A percentile compares a stretch with the other conserved stretches of the same genome.
phyloP scores from a whole-genome alignment of 2,797 vertebrate species.

The Echeneis naucrates region DNA sequence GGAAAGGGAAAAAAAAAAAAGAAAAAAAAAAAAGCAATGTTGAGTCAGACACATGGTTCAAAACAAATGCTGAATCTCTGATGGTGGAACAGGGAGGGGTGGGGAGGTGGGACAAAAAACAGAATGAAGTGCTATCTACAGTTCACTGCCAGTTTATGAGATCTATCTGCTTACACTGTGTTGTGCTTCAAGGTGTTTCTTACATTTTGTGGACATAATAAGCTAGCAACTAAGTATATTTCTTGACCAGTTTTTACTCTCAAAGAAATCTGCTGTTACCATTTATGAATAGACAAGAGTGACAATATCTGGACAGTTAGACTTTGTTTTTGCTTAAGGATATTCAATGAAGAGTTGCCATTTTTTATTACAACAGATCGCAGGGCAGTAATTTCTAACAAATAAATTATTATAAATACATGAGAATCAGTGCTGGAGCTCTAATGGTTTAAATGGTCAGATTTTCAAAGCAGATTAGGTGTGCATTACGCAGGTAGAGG shows the following conservation, averaged over 20 bases:
- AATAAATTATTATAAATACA: background rate
- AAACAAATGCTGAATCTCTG: constrained; percentile 5
- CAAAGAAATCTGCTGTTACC: background rate
- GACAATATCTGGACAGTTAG: background rate
- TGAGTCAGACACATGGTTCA: constrained; percentile 69
- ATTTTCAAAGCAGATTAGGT: constrained; percentile 21
- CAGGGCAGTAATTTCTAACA: background rate
- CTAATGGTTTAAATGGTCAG: too few relatives aligned
- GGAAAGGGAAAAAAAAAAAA: too few relatives aligned
- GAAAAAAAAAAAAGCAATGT: constrained; percentile 81
- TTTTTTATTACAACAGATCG: background rate
- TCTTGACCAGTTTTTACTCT: background rate
- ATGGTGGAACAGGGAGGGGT: background rate
- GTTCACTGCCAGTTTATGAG: background rate
- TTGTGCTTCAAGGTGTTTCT: background rate
- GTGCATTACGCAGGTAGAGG: constrained; percentile 10
- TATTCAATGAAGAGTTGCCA: too few relatives aligned
- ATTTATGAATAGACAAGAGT: background rate
- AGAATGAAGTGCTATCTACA: background rate
- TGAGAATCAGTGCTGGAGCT: background rate
- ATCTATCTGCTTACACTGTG: background rate
- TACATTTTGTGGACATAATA: background rate
- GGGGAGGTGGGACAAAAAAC: background rate
- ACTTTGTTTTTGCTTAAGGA: too few relatives aligned
- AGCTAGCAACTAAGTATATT: background rate